A percentile compares a stretch with the other conserved stretches of the same genome.
Conservation (phyloP, 1,140 invertebrate genomes). For the Drosophila pandora region DNA sequence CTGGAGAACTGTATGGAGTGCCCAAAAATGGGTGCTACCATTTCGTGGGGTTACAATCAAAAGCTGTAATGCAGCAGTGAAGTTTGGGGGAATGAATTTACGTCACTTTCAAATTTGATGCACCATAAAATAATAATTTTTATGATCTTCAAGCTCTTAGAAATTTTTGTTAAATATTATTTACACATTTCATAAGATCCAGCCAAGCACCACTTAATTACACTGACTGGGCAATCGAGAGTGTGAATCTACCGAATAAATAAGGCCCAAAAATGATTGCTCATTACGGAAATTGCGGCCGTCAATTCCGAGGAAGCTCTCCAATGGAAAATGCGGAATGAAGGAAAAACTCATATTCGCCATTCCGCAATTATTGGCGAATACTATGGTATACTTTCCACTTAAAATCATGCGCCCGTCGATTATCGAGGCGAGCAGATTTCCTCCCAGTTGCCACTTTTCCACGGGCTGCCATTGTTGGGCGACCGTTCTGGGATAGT, state of each 20-base stretch:
- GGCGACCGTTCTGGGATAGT: not conserved
- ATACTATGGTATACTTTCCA: slow-evolving; percentile 38
- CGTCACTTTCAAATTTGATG: no score
- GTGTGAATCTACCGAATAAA: slow-evolving; percentile 37
- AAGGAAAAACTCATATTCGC: slow-evolving; percentile 41
- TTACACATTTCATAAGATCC: not conserved
- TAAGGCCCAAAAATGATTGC: slow-evolving; percentile 27
- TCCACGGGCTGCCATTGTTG: slow-evolving; percentile 18
- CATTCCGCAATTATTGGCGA: slow-evolving; percentile 43
- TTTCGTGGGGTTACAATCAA: not conserved
- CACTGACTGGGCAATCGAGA: not conserved
- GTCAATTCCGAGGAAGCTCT: slow-evolving; percentile 31
- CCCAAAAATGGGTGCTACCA: slow-evolving; percentile 16
- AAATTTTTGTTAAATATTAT: no score
- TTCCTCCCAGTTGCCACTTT: slow-evolving; percentile 13
- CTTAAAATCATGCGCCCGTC: slow-evolving; percentile 45
- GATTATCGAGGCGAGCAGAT: slow-evolving; percentile 30
- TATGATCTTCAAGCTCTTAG: no score
- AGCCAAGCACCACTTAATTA: not conserved
- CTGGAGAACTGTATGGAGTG: slow-evolving; percentile 57
- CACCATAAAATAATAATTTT: not conserved
- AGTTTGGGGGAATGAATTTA: no score
- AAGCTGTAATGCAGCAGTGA: not conserved
- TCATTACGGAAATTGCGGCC: slow-evolving; percentile 31
- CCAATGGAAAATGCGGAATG: slow-evolving; percentile 15